These are phyloP conservation scores for Melanocharis versteri DNA, from an alignment of 2,113 vertebrate genomes.

Conservation along the genomic window DNA sequence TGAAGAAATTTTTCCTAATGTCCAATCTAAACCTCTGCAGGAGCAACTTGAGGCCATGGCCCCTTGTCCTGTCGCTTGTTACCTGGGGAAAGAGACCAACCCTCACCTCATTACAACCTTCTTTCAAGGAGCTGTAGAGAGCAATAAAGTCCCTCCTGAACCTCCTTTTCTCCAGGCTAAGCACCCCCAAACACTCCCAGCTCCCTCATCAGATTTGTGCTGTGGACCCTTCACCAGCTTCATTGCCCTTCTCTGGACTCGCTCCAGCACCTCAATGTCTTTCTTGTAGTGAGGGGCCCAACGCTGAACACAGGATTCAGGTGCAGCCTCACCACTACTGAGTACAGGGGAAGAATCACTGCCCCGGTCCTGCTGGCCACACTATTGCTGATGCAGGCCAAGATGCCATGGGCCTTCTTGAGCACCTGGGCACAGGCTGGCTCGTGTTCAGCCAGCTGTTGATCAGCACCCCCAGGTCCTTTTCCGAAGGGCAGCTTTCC, in stretches of 20 bases:
- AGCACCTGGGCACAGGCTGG: background rate
- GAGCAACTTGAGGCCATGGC: background rate
- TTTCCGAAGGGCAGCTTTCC: background rate
- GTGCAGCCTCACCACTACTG: background rate
- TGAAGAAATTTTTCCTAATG: background rate
- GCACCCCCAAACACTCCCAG: background rate
- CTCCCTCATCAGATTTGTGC: background rate
- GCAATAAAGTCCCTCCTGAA: background rate
- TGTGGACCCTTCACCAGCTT: background rate
- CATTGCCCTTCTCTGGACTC: accelerated
- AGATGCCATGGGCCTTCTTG: background rate
- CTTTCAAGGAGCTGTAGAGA: background rate
- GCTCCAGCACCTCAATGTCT: background rate
- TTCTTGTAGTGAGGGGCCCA: background rate
- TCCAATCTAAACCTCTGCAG: background rate
- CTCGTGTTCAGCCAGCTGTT: background rate
- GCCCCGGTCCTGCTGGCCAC: background rate
- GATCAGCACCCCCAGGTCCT: background rate
- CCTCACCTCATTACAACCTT: background rate
- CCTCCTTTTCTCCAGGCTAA: background rate
- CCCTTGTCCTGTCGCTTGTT: background rate
- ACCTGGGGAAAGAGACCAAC: background rate
- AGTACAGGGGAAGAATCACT: background rate
- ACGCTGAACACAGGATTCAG: background rate
- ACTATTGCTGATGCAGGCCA: background rate